Percentiles rank a stretch among this genome's conserved stretches.
phyloP scores from a whole-genome alignment of 1,140 invertebrate species.

The Pectinophora gossypiella region DNA sequence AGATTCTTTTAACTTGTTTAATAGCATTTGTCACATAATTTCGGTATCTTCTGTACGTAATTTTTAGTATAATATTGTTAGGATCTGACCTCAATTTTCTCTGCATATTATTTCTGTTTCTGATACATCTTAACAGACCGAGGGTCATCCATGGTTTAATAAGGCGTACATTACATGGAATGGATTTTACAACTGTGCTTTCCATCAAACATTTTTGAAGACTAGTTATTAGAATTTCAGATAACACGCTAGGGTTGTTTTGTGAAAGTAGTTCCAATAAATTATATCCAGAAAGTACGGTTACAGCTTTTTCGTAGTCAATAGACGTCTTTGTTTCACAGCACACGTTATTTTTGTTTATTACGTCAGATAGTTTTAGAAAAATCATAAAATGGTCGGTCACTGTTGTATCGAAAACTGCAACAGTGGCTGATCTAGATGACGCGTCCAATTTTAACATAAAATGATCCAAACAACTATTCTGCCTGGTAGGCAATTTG shows the following conservation, averaged over 20 bases:
- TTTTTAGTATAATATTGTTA: neutral
- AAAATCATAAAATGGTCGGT: neutral
- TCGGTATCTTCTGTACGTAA: slow-evolving; percentile 5
- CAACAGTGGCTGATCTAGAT: neutral
- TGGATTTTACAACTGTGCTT: neutral
- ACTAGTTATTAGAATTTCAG: neutral
- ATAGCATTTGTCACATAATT: neutral
- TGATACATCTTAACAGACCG: neutral
- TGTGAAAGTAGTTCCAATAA: neutral
- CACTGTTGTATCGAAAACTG: neutral
- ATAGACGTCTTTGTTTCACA: neutral
- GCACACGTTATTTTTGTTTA: neutral
- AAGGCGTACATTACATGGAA: neutral
- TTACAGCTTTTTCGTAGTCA: neutral
- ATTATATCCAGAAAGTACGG: neutral
- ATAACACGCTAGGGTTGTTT: neutral
- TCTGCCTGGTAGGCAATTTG: neutral
- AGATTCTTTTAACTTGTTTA: slow-evolving; percentile 1
- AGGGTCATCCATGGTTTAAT: slow-evolving; percentile 2
- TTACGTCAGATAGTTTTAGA: neutral
- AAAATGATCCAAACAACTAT: neutral
- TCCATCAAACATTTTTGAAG: neutral
- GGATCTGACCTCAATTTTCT: neutral
- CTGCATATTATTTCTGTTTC: neutral
- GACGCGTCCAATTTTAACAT: neutral